Evolutionary conservation across 1,140 invertebrate genomes (phyloP).

Genomic region (Drosophila neocordata): DNA sequence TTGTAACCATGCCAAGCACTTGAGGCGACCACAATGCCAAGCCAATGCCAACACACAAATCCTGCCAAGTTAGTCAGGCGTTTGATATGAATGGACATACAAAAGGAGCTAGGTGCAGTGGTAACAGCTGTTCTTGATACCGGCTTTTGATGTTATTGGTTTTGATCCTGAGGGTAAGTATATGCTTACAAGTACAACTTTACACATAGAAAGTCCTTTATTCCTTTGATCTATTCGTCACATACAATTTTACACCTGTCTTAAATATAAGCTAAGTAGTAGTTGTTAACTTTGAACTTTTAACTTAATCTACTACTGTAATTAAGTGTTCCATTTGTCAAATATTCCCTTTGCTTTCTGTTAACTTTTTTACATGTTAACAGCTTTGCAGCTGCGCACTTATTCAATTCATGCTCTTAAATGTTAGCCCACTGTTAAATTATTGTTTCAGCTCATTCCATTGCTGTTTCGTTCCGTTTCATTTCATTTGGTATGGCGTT

Average conservation of each 20-base stretch:
- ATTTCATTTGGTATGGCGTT: background rate
- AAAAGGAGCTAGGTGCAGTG: slow-evolving; percentile 21
- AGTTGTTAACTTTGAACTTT: background rate
- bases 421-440: slow-evolving; percentile 58
- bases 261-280: background rate
- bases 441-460: slow-evolving; percentile 24
- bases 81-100: slow-evolving; percentile 27
- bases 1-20: slow-evolving; percentile 25
- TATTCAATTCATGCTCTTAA: slow-evolving; percentile 46
- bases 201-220: too few relatives aligned
- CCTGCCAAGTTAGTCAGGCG: slow-evolving; percentile 22
- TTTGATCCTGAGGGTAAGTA: background rate
- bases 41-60: slow-evolving; percentile 51
- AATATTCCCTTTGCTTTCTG: slow-evolving; percentile 7
- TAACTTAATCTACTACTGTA: slow-evolving; percentile 1
- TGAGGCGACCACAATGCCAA: slow-evolving; percentile 58
- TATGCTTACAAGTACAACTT: background rate
- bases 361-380: slow-evolving; percentile 18
- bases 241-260: too few relatives aligned
- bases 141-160: background rate
- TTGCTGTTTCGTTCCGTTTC: slow-evolving; percentile 17
- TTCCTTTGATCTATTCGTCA: too few relatives aligned
- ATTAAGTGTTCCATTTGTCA: slow-evolving; percentile 18
- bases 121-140: background rate
- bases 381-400: slow-evolving; percentile 56